Conservation (phyloP, 2,888 invertebrate genomes). For the Drosophila paracracens region DNA sequence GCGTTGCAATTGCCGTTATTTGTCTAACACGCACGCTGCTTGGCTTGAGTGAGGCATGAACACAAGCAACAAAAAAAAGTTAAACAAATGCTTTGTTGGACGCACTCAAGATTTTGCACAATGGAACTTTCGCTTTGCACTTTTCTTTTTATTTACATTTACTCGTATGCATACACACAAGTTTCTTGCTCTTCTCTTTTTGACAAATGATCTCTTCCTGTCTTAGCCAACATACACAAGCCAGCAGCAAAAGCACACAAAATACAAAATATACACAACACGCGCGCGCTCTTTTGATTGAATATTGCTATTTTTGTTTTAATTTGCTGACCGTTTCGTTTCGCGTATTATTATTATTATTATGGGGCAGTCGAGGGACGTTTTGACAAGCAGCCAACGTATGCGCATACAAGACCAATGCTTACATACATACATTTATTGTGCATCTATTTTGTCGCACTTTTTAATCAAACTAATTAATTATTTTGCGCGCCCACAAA, state of each 20-base stretch:
- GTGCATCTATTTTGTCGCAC: conserved; percentile 53
- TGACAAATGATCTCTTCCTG: conserved; percentile 71
- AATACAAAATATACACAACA: conserved; percentile 14
- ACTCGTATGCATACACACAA: conserved; percentile 17
- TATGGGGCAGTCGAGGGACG: conserved; percentile 8
- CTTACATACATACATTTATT: conserved; percentile 11
- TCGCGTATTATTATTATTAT: conserved; percentile 10
- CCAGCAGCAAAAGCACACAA: conserved; percentile 13
- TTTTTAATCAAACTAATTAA: conserved; percentile 41
- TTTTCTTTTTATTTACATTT: conserved; percentile 66
- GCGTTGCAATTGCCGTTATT: conserved; percentile 54
- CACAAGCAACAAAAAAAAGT: conserved; percentile 23
- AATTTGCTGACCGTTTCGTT: conserved; percentile 29
- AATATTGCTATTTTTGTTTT: conserved; percentile 69
- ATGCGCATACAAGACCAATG: conserved; percentile 4
- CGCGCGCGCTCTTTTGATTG: conserved; percentile 60
- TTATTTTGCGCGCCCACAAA: conserved; percentile 48
- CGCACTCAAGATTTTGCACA: conserved; percentile 54
- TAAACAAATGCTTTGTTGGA: conserved; percentile 27
- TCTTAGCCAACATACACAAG: conserved; percentile 44
- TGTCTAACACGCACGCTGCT: conserved; percentile 31
- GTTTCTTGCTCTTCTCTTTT: conserved; percentile 42
- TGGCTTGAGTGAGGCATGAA: conserved; percentile 8
- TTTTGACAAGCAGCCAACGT: conserved; percentile 31
- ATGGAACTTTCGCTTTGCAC: conserved; percentile 74